A percentile compares a stretch with the other conserved stretches of the same genome.
phyloP scores from a whole-genome alignment of 2,797 vertebrate species.

The Chelon labrosus region DNA sequence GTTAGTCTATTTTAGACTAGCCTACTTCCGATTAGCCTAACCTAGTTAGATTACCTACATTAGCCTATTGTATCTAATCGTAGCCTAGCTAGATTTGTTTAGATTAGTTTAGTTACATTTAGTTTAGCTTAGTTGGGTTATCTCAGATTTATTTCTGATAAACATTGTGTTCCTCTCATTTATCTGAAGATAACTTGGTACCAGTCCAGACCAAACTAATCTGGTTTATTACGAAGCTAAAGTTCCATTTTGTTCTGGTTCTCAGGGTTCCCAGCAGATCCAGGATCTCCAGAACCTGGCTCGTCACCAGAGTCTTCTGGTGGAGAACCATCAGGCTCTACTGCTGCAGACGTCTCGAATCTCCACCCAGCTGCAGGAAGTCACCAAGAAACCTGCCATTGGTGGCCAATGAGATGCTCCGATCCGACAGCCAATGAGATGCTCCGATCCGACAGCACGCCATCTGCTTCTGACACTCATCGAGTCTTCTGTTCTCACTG shows the following conservation, averaged over 20 bases:
- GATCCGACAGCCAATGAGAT: slow-evolving; percentile 16
- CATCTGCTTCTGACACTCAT: no score
- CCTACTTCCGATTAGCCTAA: no score
- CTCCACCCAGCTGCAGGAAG: slow-evolving; percentile 58
- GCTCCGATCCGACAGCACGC: background rate
- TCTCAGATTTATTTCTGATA: no score
- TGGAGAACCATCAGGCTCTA: slow-evolving; percentile 84
- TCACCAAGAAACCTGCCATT: slow-evolving; percentile 33
- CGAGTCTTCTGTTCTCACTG: no score
- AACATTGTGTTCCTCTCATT: no score
- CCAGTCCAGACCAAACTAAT: background rate
- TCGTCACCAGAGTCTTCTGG: slow-evolving; percentile 79
- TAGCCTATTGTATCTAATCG: no score
- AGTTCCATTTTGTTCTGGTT: background rate
- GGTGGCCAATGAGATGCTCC: slow-evolving; percentile 17
- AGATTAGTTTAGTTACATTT: background rate
- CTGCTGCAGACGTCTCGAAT: slow-evolving; percentile 82
- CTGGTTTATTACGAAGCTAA: background rate
- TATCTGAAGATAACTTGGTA: background rate
- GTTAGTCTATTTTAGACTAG: no score
- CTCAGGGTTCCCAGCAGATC: slow-evolving; percentile 71
- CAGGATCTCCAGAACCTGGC: slow-evolving; percentile 72
- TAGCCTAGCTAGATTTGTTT: background rate
- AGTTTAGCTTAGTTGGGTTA: background rate
- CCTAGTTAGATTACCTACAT: no score